Evolutionary conservation across 2,113 vertebrate species (phyloP).

Genomic region (Aphelocoma coerulescens): DNA sequence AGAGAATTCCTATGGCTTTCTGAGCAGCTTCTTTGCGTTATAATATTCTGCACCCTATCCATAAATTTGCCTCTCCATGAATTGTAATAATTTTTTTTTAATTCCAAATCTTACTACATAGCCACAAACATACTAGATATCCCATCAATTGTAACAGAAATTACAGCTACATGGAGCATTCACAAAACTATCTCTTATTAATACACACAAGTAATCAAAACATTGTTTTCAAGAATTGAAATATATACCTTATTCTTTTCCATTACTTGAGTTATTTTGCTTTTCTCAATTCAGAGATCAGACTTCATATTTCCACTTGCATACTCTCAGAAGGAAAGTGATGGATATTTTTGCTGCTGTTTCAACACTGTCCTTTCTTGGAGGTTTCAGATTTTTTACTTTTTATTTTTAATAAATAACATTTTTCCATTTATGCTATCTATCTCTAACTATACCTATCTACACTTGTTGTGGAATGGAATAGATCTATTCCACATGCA

Average conservation of each 20-base stretch:
- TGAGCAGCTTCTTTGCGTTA: background rate
- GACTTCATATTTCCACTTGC: background rate
- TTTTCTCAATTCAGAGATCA: background rate
- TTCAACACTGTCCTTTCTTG: background rate
- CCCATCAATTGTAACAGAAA: background rate
- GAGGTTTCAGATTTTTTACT: background rate
- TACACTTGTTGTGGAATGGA: background rate
- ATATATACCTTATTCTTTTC: background rate
- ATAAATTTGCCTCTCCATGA: background rate
- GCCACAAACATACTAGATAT: background rate
- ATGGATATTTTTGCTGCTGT: background rate
- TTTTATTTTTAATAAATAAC: background rate
- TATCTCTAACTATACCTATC: background rate
- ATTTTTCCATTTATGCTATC: background rate
- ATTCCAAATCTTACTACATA: background rate
- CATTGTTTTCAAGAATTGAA: background rate
- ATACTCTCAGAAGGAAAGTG: background rate
- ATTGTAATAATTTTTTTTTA: background rate
- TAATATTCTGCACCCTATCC: background rate
- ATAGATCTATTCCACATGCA: background rate
- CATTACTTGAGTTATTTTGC: background rate
- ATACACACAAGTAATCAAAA: background rate
- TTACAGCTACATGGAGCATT: background rate
- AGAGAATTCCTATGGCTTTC: background rate
- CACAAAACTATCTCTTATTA: background rate